Conservation (phyloP, 2,113 vertebrate species). For the Hiodon alosoides region DNA sequence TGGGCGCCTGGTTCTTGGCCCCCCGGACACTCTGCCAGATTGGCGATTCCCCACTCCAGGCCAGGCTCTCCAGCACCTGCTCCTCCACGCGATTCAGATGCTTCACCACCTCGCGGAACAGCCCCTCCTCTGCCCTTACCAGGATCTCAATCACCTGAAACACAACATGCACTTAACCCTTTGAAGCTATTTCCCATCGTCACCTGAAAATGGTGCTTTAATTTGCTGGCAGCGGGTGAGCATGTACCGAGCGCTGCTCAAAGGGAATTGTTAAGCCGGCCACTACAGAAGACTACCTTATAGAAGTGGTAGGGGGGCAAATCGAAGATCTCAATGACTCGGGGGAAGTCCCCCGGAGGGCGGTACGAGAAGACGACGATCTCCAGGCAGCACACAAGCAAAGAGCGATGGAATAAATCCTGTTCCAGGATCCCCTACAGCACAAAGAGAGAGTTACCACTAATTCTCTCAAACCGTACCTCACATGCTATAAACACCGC, state of each 20-base stretch:
- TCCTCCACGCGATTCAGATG: constrained; percentile 92
- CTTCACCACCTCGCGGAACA: constrained; percentile 87
- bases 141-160: constrained; percentile 85
- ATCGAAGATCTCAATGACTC: constrained; percentile 73
- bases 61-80: constrained; percentile 85
- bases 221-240: not conserved
- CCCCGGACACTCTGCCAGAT: constrained; percentile 81
- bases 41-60: constrained; percentile 76
- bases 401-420: constrained; percentile 83
- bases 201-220: not conserved
- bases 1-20: constrained; percentile 70
- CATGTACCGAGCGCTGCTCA: not conserved
- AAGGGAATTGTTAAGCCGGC: not conserved
- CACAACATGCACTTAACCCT: not conserved
- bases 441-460: constrained; percentile 33
- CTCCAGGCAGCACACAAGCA: constrained; percentile 85
- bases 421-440: constrained; percentile 82
- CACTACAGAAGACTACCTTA: constrained; percentile 67
- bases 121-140: constrained; percentile 83
- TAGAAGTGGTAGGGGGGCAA: constrained; percentile 88
- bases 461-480: not conserved
- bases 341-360: constrained; percentile 80
- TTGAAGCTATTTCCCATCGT: not conserved
- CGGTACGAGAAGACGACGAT: constrained; percentile 84
- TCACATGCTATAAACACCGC: too few relatives aligned